These are phyloP conservation scores for Eurosta solidaginis DNA, from an alignment of 1,140 invertebrate genomes.

Conservation along the genomic window DNA sequence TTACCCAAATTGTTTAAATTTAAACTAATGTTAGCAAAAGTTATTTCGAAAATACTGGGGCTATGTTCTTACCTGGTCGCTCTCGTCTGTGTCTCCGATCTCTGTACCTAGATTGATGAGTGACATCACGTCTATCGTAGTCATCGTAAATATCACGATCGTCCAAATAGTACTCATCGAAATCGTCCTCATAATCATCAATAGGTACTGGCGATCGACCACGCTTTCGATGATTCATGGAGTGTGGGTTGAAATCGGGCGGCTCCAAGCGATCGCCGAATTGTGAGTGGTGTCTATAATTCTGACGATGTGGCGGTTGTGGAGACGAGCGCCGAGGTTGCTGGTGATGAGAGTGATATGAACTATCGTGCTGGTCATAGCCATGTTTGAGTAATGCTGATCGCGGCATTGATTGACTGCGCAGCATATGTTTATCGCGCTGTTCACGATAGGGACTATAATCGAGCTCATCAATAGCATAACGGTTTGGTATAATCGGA, in stretches of 20 bases:
- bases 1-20: too few relatives aligned
- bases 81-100: constrained; percentile 1
- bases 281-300: constrained; percentile 36
- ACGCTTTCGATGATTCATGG: constrained; percentile 8
- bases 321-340: not conserved
- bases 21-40: too few relatives aligned
- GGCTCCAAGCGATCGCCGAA: constrained; percentile 53
- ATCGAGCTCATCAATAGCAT: constrained; percentile 68
- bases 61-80: not conserved
- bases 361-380: not conserved
- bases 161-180: constrained; percentile 42
- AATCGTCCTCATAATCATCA: constrained; percentile 39
- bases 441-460: constrained; percentile 1
- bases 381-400: constrained; percentile 44
- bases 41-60: too few relatives aligned
- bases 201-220: constrained; percentile 25
- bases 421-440: constrained; percentile 31
- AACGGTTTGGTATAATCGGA: constrained; percentile 74
- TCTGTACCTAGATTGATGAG: not conserved
- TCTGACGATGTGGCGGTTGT: constrained; percentile 39
- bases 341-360: constrained; percentile 16
- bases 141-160: constrained; percentile 48
- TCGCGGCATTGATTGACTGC: constrained; percentile 56
- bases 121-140: constrained; percentile 39
- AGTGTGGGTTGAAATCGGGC: constrained; percentile 41